A percentile compares a stretch with the other conserved stretches of the same genome.
Conservation (phyloP, 2,797 vertebrate species). For the Eutrigla gurnardus region DNA sequence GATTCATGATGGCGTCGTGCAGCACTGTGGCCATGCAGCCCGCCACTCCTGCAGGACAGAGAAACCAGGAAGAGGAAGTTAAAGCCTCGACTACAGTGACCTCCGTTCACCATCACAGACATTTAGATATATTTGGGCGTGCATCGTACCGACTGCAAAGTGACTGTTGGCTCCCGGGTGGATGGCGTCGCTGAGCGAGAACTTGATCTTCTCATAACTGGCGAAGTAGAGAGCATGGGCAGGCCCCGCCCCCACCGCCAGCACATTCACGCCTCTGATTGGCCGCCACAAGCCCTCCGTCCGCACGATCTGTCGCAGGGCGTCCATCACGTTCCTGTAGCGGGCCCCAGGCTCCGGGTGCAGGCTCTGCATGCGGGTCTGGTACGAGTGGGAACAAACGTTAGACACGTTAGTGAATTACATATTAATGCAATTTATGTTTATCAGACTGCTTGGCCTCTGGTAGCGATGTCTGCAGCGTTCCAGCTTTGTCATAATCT, state of each 20-base stretch:
- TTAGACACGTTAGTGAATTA: fast-evolving
- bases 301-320: slow-evolving; percentile 91
- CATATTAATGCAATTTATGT: no score
- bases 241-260: slow-evolving; percentile 93
- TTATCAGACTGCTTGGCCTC: no score
- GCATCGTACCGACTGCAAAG: slow-evolving; percentile 88
- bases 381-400: background rate
- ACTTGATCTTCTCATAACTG: slow-evolving; percentile 98
- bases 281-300: slow-evolving; percentile 95
- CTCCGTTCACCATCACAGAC: background rate
- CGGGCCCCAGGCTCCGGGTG: slow-evolving; percentile 93
- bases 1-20: slow-evolving; percentile 97
- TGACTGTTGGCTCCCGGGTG: slow-evolving; percentile 96
- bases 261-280: slow-evolving; percentile 93
- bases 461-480: no score
- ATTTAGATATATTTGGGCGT: background rate
- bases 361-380: slow-evolving; percentile 98
- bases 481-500: no score
- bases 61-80: background rate
- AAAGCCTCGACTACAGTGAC: background rate
- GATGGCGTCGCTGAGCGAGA: slow-evolving; percentile 91
- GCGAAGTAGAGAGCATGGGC: slow-evolving; percentile 97
- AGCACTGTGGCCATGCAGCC: slow-evolving; percentile 97
- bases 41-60: slow-evolving; percentile 86
- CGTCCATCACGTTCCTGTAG: slow-evolving; percentile 95